A percentile compares a stretch with the other conserved stretches of the same genome.
Evolutionary conservation across 2,797 vertebrate genomes (phyloP).

Genomic region (Argya squamiceps): DNA sequence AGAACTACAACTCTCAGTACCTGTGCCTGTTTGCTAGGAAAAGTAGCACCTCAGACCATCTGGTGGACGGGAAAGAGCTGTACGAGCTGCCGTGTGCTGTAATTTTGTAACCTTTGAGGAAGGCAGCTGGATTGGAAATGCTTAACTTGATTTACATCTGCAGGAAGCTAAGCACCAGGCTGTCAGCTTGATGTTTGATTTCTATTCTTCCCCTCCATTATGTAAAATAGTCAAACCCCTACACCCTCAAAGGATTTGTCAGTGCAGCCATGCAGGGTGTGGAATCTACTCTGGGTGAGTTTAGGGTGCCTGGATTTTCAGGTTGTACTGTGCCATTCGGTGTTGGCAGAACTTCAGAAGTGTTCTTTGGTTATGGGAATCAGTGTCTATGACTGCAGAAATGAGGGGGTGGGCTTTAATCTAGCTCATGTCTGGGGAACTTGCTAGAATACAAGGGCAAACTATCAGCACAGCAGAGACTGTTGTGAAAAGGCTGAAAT

Average conservation of each 20-base stretch:
- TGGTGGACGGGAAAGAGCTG: neutral
- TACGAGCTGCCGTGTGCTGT: neutral
- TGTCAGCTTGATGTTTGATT: neutral
- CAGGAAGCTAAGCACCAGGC: neutral
- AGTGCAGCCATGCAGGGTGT: accelerated
- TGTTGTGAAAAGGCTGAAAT: neutral
- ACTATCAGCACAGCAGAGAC: neutral
- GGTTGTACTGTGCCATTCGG: neutral
- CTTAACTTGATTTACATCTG: neutral
- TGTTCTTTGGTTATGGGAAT: neutral
- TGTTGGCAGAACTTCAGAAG: neutral
- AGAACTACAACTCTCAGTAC: neutral
- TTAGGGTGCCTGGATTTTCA: neutral
- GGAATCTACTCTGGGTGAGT: neutral
- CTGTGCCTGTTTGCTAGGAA: neutral
- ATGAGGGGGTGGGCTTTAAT: neutral
- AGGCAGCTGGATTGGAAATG: neutral
- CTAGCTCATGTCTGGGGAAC: neutral
- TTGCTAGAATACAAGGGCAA: neutral
- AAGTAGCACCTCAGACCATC: neutral
- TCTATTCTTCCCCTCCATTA: neutral
- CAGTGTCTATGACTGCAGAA: neutral
- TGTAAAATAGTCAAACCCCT: neutral
- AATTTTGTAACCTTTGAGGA: conserved; percentile 4
- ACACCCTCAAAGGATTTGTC: neutral